These are phyloP conservation scores for Acanthopagrus latus DNA, from an alignment of 2,797 vertebrate species.

Conservation along the genomic window DNA sequence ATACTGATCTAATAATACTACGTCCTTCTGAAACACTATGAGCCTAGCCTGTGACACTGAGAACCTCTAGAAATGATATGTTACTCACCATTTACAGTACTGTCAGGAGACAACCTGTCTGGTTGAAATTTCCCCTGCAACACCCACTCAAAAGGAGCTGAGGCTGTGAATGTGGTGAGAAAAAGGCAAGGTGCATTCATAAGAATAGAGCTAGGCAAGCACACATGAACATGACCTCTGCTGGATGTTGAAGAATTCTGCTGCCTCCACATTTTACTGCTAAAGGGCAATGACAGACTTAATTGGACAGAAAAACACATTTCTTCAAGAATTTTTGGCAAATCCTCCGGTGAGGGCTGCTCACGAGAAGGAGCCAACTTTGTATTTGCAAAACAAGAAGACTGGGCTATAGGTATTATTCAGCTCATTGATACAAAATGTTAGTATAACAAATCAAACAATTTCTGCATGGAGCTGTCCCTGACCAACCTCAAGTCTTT, in stretches of 20 bases:
- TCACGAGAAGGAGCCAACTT: slow-evolving; percentile 62
- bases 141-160: slow-evolving; percentile 72
- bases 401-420: slow-evolving; percentile 55
- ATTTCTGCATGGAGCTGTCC: slow-evolving; percentile 50
- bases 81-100: slow-evolving; percentile 70
- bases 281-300: slow-evolving; percentile 80
- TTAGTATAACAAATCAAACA: slow-evolving; percentile 48
- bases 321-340: slow-evolving; percentile 70
- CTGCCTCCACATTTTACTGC: slow-evolving; percentile 71
- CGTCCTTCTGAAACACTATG: slow-evolving; percentile 67
- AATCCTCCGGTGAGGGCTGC: slow-evolving; percentile 58
- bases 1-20: slow-evolving; percentile 65
- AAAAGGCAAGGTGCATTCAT: slow-evolving; percentile 59
- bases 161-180: slow-evolving; percentile 65
- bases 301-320: slow-evolving; percentile 75
- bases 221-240: slow-evolving; percentile 75
- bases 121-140: slow-evolving; percentile 55
- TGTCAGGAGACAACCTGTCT: slow-evolving; percentile 70
- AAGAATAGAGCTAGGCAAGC: slow-evolving; percentile 60
- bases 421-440: slow-evolving; percentile 57
- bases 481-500: slow-evolving; percentile 59
- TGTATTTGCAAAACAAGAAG: slow-evolving; percentile 45
- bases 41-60: slow-evolving; percentile 51
- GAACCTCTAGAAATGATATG: slow-evolving; percentile 69
- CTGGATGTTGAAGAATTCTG: slow-evolving; percentile 68